These are phyloP conservation scores for Oceanodroma leucorhoa DNA, from an alignment of 2,797 vertebrate genomes.

Conservation along the genomic window DNA sequence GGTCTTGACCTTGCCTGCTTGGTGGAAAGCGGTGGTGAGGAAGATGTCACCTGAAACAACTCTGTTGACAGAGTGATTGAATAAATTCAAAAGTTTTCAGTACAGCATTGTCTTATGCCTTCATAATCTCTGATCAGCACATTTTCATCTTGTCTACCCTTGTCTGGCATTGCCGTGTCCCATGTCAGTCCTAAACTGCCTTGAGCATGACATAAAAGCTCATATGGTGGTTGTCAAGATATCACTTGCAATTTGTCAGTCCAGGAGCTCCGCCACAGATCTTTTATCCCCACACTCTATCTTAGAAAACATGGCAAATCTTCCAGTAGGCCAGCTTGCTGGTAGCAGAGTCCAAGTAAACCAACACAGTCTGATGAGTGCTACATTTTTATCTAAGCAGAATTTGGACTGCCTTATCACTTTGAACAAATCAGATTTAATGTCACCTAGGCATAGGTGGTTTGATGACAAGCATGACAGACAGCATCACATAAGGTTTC, in stretches of 20 bases:
- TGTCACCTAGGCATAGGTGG: neutral
- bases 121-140: neutral
- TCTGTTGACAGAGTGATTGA: neutral
- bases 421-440: neutral
- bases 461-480: neutral
- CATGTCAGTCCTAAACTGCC: neutral
- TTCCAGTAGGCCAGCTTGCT: neutral
- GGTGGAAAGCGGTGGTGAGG: neutral
- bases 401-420: neutral
- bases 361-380: neutral
- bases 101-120: neutral
- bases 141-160: neutral
- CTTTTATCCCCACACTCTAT: neutral
- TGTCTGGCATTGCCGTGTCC: neutral
- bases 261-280: neutral
- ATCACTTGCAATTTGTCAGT: neutral
- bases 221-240: neutral
- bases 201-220: neutral
- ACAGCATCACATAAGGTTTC: neutral
- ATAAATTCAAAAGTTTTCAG: neutral
- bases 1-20: neutral
- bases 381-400: neutral
- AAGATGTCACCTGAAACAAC: neutral
- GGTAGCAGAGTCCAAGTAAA: neutral
- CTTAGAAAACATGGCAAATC: neutral